Evolutionary conservation across 2,113 vertebrate species (phyloP).

Genomic region (Phycodurus eques): DNA sequence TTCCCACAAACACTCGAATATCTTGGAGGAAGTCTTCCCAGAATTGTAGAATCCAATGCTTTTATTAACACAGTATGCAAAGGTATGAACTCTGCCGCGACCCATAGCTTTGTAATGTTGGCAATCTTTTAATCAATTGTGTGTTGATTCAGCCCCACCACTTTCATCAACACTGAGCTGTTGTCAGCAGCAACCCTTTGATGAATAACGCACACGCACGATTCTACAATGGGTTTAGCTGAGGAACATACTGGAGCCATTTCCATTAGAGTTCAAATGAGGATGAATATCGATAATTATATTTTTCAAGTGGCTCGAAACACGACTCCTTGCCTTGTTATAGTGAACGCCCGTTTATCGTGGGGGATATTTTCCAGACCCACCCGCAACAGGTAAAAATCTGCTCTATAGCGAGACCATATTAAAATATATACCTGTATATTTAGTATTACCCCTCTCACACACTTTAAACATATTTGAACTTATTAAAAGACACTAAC

Average conservation of each 20-base stretch:
- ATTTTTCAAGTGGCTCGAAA: neutral
- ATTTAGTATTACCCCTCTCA: too few relatives aligned
- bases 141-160: constrained; percentile 4
- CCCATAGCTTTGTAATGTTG: neutral
- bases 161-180: constrained; percentile 3
- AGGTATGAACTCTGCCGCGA: neutral
- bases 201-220: neutral
- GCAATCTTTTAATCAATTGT: constrained; percentile 1
- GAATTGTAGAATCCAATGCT: neutral
- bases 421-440: too few relatives aligned
- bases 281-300: neutral
- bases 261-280: neutral
- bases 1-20: neutral
- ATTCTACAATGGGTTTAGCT: neutral
- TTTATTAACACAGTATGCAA: neutral
- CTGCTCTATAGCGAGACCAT: too few relatives aligned
- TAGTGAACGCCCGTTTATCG: neutral
- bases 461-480: too few relatives aligned
- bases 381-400: too few relatives aligned
- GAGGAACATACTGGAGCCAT: neutral
- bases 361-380: neutral
- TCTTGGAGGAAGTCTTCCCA: neutral
- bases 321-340: neutral
- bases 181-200: constrained; percentile 2
- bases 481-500: neutral